Percentiles rank a stretch among this genome's conserved stretches.
phyloP scores from a whole-genome alignment of 2,113 vertebrate species.

The Ceyx cyanopectus region DNA sequence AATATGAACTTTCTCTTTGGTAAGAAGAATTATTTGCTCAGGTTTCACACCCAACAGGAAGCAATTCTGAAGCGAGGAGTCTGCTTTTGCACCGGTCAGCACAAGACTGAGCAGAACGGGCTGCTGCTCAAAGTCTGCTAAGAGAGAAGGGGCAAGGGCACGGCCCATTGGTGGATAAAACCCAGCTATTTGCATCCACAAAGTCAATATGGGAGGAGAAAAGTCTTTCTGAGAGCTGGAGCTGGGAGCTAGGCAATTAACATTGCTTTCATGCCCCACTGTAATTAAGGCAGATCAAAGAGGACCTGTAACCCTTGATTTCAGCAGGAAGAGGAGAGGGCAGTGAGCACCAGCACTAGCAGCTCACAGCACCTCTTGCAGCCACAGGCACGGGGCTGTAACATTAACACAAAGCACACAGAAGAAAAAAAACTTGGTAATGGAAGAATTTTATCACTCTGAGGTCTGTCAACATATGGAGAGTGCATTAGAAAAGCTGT shows the following conservation, averaged over 20 bases:
- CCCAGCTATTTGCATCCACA: background rate
- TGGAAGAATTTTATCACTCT: background rate
- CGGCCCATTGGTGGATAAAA: background rate
- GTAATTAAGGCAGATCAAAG: slow-evolving; percentile 71
- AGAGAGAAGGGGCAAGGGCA: background rate
- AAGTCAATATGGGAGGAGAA: slow-evolving; percentile 19
- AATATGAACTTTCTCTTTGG: background rate
- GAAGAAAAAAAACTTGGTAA: background rate
- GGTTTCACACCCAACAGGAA: slow-evolving; percentile 56
- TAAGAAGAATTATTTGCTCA: slow-evolving; percentile 2
- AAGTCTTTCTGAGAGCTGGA: slow-evolving; percentile 10
- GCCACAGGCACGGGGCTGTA: background rate
- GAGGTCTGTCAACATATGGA: background rate
- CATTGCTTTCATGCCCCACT: slow-evolving; percentile 60
- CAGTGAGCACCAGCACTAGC: background rate
- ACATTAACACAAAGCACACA: background rate
- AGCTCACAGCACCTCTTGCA: background rate
- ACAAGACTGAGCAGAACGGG: background rate
- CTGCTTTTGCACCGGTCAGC: background rate
- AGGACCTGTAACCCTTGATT: slow-evolving; percentile 12
- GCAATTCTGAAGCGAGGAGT: background rate
- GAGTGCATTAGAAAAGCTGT: background rate
- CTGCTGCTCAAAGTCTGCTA: background rate
- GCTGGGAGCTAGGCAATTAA: slow-evolving; percentile 70
- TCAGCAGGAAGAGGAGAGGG: slow-evolving; percentile 12